Conservation (phyloP, 92 coral and sea anemone genomes). For the Epizoanthus stellaris region DNA sequence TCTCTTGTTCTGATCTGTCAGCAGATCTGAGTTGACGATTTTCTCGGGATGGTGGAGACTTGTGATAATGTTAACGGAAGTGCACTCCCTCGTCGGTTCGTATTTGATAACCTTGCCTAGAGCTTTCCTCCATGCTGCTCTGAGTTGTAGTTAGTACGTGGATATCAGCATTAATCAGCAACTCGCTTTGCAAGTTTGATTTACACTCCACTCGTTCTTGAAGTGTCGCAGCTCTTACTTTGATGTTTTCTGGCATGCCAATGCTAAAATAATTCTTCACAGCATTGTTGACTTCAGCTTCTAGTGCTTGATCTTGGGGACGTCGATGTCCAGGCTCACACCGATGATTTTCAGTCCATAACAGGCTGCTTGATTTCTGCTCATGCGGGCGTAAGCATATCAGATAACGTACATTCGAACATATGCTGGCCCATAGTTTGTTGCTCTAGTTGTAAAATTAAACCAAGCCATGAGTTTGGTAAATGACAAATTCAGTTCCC, state of each 20-base stretch:
- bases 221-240: constrained; percentile 36
- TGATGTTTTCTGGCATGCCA: constrained; percentile 39
- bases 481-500: constrained; percentile 29
- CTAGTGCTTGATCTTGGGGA: constrained; percentile 45
- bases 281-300: constrained; percentile 39
- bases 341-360: constrained; percentile 38
- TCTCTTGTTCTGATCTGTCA: constrained; percentile 35
- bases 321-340: constrained; percentile 31
- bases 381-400: constrained; percentile 36
- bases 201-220: constrained; percentile 35
- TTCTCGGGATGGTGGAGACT: constrained; percentile 40
- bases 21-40: constrained; percentile 32
- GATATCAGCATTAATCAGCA: constrained; percentile 10
- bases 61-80: constrained; percentile 8
- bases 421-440: not conserved
- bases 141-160: not conserved
- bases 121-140: constrained; percentile 49
- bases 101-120: constrained; percentile 2
- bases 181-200: constrained; percentile 26
- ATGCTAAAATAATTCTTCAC: constrained; percentile 40
- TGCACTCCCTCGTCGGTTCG: constrained; percentile 1
- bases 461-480: constrained; percentile 40
- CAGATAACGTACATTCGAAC: constrained; percentile 26
- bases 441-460: constrained; percentile 46
- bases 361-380: not conserved